Conservation (phyloP, 2,797 vertebrate genomes). For the Onychomys torridus region DNA sequence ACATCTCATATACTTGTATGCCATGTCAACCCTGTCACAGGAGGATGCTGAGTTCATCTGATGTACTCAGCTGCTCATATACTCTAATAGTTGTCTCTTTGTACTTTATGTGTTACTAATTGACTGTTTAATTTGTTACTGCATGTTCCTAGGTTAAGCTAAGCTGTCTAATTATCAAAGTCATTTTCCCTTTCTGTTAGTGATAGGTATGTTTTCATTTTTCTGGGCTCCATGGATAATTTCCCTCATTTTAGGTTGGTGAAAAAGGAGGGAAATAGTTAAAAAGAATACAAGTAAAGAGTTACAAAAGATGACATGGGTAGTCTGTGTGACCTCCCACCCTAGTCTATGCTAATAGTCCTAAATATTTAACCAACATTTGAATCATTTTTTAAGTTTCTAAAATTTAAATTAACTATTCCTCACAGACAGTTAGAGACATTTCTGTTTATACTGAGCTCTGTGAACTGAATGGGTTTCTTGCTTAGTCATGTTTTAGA, state of each 20-base stretch:
- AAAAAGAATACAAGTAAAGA: background rate
- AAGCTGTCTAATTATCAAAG: conserved; percentile 70
- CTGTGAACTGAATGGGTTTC: background rate
- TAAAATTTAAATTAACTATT: conserved; percentile 39
- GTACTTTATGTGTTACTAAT: conserved; percentile 54
- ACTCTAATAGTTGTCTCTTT: conserved; percentile 15
- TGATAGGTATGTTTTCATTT: conserved; percentile 19
- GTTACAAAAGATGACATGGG: background rate
- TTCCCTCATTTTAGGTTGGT: conserved; percentile 19
- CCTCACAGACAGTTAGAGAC: background rate
- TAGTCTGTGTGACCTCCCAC: background rate
- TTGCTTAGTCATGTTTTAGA: background rate
- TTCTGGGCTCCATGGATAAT: conserved; percentile 14
- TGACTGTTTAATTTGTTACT: conserved; percentile 63
- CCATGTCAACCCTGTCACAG: conserved; percentile 6
- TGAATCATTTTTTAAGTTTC: conserved; percentile 33
- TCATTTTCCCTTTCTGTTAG: conserved; percentile 41
- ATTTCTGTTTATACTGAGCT: background rate
- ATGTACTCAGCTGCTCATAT: conserved; percentile 4
- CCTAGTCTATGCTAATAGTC: background rate
- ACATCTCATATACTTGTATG: background rate
- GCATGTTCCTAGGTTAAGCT: conserved; percentile 55
- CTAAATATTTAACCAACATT: conserved; percentile 42
- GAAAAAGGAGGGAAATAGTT: conserved; percentile 28
- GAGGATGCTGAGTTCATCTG: conserved; percentile 34